Percentiles rank a stretch among this genome's conserved stretches.
These are phyloP conservation scores for Falco punctatus DNA, from an alignment of 2,113 vertebrate species.

Conservation along the genomic window DNA sequence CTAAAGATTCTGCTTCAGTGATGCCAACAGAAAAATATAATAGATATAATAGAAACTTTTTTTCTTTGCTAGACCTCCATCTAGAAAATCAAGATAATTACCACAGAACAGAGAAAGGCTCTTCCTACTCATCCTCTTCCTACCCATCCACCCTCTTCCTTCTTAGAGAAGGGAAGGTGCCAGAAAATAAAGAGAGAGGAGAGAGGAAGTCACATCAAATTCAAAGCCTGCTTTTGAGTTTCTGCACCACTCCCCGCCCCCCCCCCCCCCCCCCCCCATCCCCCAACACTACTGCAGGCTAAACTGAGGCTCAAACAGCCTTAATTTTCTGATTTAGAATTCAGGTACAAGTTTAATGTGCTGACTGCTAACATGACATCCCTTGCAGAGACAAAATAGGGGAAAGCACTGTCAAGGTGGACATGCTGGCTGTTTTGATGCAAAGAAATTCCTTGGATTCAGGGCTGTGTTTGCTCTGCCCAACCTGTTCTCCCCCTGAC, in stretches of 20 bases:
- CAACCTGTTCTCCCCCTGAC: not conserved
- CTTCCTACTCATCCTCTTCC: not conserved
- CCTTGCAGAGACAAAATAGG: not conserved
- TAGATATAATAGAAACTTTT: not conserved
- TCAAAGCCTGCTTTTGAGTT: not conserved
- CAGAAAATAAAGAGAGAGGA: not conserved
- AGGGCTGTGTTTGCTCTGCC: not conserved
- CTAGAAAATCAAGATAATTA: not conserved
- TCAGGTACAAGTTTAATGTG: not conserved
- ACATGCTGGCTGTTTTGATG: not conserved
- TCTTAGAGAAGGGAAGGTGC: not conserved
- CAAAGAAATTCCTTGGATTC: not conserved
- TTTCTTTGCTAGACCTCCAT: not conserved
- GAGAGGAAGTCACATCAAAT: not conserved
- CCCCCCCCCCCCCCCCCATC: no score
- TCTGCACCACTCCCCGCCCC: not conserved
- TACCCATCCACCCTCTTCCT: not conserved
- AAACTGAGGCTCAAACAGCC: not conserved
- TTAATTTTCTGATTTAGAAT: not conserved
- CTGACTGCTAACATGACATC: not conserved
- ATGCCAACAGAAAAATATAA: not conserved
- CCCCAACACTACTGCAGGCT: not conserved
- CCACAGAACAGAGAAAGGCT: not conserved
- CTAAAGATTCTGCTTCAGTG: not conserved
- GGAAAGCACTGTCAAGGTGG: accelerated